Percentiles rank a stretch among this genome's conserved stretches.
phyloP scores from a whole-genome alignment of 2,797 vertebrate species.

The Meda fulgida region DNA sequence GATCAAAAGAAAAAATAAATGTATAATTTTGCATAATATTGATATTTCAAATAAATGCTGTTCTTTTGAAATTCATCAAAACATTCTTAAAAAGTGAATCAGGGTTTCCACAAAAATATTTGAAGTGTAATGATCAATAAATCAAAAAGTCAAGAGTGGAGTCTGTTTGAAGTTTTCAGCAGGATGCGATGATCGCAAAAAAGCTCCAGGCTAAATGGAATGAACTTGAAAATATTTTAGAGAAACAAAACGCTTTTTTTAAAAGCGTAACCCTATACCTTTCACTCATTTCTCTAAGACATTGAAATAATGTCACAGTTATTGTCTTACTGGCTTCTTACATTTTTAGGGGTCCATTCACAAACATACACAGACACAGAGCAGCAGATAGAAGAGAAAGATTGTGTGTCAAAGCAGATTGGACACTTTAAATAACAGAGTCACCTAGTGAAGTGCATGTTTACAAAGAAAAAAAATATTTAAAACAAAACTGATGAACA shows the following conservation, averaged over 20 bases:
- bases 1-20: neutral
- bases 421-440: neutral
- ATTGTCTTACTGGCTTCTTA: neutral
- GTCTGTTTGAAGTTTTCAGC: neutral
- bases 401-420: neutral
- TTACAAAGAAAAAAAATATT: neutral
- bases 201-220: neutral
- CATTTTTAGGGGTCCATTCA: neutral
- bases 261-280: neutral
- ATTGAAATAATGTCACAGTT: neutral
- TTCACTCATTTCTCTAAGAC: neutral
- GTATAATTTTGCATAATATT: neutral
- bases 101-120: neutral
- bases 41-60: neutral
- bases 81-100: neutral
- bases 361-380: neutral
- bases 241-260: neutral
- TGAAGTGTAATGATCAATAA: neutral
- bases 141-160: conserved; percentile 3
- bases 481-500: neutral
- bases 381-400: neutral
- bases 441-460: neutral
- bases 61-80: neutral
- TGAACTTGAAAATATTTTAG: conserved; percentile 4
- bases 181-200: neutral